phyloP scores from a whole-genome alignment of 2,113 vertebrate genomes.

The Beaufortia kweichowensis region DNA sequence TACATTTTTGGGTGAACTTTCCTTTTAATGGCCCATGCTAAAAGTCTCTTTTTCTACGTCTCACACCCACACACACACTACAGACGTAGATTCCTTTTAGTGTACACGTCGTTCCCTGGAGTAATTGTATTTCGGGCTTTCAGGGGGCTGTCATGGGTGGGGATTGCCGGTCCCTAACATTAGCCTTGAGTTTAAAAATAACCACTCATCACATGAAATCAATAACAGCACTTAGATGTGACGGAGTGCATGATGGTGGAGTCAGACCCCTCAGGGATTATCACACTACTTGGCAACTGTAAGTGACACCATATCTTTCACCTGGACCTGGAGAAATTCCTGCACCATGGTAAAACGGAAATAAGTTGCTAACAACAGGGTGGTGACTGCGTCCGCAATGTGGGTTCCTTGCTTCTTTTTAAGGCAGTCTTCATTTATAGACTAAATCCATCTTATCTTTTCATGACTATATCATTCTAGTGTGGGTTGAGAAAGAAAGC shows the following conservation, averaged over 20 bases:
- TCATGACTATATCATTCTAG: background rate
- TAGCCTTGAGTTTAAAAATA: constrained; percentile 70
- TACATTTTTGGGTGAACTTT: too few relatives aligned
- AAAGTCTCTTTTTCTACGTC: background rate
- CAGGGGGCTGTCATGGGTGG: constrained; percentile 7
- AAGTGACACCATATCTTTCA: constrained; percentile 33
- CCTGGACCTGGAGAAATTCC: constrained; percentile 33
- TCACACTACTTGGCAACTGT: constrained; percentile 33
- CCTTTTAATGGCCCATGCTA: too few relatives aligned
- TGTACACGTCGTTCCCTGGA: constrained; percentile 29
- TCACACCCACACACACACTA: background rate
- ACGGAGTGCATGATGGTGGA: constrained; percentile 53
- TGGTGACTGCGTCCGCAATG: background rate
- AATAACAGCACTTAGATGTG: constrained; percentile 68
- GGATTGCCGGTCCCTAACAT: constrained; percentile 58
- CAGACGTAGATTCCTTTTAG: constrained; percentile 12
- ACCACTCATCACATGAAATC: constrained; percentile 67
- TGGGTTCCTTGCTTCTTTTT: background rate
- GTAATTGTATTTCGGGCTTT: constrained; percentile 35
- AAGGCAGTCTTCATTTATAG: background rate
- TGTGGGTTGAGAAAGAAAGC: too few relatives aligned
- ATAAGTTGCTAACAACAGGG: constrained; percentile 10
- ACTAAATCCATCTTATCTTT: too few relatives aligned
- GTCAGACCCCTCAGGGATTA: constrained; percentile 43
- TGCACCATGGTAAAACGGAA: background rate